phyloP scores from a whole-genome alignment of 2,113 vertebrate genomes.

The Baryphthengus martii region DNA sequence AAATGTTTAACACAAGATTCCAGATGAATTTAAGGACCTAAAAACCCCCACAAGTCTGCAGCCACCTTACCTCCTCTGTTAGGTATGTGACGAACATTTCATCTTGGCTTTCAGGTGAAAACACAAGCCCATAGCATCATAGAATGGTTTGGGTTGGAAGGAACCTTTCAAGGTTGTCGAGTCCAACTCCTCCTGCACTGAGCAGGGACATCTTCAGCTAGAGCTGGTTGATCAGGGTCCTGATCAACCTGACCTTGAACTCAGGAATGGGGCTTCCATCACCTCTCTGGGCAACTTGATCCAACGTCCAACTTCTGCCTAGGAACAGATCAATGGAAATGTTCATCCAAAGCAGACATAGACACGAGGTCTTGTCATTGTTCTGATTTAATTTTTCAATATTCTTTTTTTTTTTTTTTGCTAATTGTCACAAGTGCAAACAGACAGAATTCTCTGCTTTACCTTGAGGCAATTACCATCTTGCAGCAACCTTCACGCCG shows the following conservation, averaged over 20 bases:
- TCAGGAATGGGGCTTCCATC: no score
- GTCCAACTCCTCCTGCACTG: no score
- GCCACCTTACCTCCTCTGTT: not conserved
- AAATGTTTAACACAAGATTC: not conserved
- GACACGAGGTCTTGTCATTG: not conserved
- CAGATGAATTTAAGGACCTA: not conserved
- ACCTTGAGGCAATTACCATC: not conserved
- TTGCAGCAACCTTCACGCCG: not conserved
- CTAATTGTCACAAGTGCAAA: not conserved
- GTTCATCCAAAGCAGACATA: not conserved
- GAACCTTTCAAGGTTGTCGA: no score
- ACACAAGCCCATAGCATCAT: not conserved
- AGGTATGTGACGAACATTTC: not conserved
- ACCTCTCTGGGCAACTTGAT: no score
- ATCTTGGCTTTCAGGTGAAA: not conserved
- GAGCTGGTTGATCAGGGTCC: no score
- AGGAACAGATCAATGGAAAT: not conserved
- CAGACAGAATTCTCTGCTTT: not conserved
- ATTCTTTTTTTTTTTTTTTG: not conserved
- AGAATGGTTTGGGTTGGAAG: no score
- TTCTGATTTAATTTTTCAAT: not conserved
- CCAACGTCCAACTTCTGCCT: not conserved
- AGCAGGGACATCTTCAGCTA: no score
- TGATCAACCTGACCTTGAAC: no score
- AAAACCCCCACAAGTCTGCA: not conserved